phyloP scores from a whole-genome alignment of 2,113 vertebrate genomes.

The Cryptoleucopteryx plumbea region DNA sequence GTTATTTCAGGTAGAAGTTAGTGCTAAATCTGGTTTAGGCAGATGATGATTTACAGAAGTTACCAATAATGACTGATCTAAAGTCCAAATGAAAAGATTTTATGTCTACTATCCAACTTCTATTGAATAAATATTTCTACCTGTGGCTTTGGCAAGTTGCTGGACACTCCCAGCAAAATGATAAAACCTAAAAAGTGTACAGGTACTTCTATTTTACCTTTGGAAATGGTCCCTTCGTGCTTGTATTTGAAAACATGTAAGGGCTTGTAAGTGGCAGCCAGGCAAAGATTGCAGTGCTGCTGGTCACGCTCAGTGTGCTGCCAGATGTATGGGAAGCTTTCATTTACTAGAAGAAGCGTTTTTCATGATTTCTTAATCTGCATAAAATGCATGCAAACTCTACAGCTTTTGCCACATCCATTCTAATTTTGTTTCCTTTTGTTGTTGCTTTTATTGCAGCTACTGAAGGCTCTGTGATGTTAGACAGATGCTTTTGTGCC shows the following conservation, averaged over 20 bases:
- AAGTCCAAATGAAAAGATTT: neutral
- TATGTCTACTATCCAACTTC: neutral
- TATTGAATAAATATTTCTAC: neutral
- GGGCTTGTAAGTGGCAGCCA: neutral
- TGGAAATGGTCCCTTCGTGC: neutral
- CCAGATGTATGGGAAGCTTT: neutral
- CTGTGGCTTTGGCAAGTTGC: neutral
- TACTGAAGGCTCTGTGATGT: slow-evolving; percentile 25
- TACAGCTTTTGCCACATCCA: neutral
- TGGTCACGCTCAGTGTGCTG: neutral
- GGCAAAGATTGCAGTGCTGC: neutral
- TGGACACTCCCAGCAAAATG: neutral
- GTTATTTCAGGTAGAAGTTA: neutral
- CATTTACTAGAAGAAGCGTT: neutral
- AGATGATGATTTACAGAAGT: neutral
- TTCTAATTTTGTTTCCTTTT: slow-evolving; percentile 40
- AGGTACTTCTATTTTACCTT: neutral
- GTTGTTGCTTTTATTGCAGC: slow-evolving; percentile 35
- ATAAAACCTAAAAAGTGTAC: neutral
- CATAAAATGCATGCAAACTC: neutral
- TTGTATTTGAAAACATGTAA: neutral
- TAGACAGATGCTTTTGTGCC: slow-evolving; percentile 48
- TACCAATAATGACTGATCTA: neutral
- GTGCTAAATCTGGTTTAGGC: neutral
- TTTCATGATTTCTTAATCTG: neutral